Base-by-base conservation (phyloP, 2,113 vertebrate species). In the Cryptoleucopteryx plumbea region DNA sequence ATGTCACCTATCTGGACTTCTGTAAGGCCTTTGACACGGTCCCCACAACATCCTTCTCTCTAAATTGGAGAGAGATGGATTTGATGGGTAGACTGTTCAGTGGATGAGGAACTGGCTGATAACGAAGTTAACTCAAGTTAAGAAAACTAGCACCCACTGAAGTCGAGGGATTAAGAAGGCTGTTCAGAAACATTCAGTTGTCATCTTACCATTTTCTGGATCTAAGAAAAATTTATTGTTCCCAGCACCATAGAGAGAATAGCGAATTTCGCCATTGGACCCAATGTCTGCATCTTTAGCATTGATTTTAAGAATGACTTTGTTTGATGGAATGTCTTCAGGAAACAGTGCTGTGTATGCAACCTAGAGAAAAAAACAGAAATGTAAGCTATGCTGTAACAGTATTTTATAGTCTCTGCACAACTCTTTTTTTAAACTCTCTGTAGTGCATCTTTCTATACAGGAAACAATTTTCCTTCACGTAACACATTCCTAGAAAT, bases 231-330 rank as follows among this genome's bases (percentile, higher is more conserved):
- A 99, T 94, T 99, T 99, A 83, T 98, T 98, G 59, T 98, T 98
- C 58, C 99, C 99, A 38, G 98, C 81, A 73, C 99, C 99, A 42
- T 98, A 98, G 43, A 99, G 98, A 13, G 99, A 98, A 91, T 99
- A 99, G 86, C 98, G 98, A 95, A 99, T 98, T 95, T 98, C 98
- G 63, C 99, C 98, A 70, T 98, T 99, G 95, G 98, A 85, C 23
- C 99, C 99, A 18, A 98, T 98, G 90, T 99, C 99, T 13, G 98
- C 98, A 93, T 99, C 99, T 77, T 97, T 98, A 56, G 99, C 99
- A 8, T 96, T 92, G 81, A 99, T 98, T 88, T 98, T 98, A 90
- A 99, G 97, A 88, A 99, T 97, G 36, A 98, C 96, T 97, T 98
- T 99, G 95, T 99, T 98, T 68, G 98, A 93, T 32, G 98, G 98